A percentile compares a stretch with the other conserved stretches of the same genome.
phyloP scores from a whole-genome alignment of 2,797 vertebrate genomes.

The Neomorphus geoffroyi region DNA sequence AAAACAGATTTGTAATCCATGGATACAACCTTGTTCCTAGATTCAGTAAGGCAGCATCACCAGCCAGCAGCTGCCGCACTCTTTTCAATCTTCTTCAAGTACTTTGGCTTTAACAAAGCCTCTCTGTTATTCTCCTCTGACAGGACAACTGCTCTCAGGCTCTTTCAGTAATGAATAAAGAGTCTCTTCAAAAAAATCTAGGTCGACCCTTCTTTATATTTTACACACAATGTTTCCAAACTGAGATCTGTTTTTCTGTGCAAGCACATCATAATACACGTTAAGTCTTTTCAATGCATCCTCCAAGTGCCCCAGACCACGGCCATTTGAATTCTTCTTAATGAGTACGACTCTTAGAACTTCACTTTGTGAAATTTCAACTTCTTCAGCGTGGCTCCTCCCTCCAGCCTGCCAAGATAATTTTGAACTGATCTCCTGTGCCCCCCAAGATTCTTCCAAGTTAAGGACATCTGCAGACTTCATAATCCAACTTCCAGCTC shows the following conservation, averaged over 20 bases:
- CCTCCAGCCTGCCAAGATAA: not conserved
- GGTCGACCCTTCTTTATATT: not conserved
- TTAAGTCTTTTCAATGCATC: not conserved
- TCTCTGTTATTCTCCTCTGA: conserved; percentile 8
- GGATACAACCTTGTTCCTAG: not conserved
- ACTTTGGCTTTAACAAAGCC: conserved; percentile 4
- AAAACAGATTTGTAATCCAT: not conserved
- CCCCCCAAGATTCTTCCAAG: not conserved
- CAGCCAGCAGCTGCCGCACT: not conserved
- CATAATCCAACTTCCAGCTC: not conserved
- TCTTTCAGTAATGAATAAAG: not conserved
- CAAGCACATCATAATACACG: not conserved
- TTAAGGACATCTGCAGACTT: not conserved
- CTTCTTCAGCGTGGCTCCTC: not conserved
- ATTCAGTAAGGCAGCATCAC: not conserved
- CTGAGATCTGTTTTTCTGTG: not conserved
- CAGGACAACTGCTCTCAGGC: not conserved
- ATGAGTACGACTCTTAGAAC: not conserved
- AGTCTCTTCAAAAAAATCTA: conserved; percentile 10
- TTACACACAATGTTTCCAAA: not conserved
- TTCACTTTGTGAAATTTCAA: not conserved
- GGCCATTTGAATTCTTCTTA: not conserved
- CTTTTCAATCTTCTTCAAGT: not conserved
- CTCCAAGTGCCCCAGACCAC: not conserved
- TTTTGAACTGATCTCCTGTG: not conserved